Base-by-base conservation (phyloP, 1,140 invertebrate genomes). In the Bursaphelenchus mucronatus region DNA sequence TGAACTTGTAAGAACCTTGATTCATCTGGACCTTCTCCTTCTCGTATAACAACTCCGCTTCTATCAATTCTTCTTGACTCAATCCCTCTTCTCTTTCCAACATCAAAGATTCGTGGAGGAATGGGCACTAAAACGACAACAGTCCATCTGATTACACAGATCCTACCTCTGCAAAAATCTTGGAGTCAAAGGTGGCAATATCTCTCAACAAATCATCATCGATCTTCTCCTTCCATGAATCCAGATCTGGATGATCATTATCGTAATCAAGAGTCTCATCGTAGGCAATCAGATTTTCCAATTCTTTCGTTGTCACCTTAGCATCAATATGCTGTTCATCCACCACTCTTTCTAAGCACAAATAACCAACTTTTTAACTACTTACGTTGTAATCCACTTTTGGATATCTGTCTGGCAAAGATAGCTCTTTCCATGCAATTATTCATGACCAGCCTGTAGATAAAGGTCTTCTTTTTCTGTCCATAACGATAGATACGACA, bases 241-340 rank as follows among this genome's bases (percentile, higher is more conserved):
- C 63, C 30, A 49, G 57, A 15, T 55, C 43, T 10, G 44, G 45
- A 39, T 53, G 45, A 8, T 55, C 55, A 11, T 70, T 44, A 54
- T 80, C 78, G 39, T 69, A 30, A 1, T n/a, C 7, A 43, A 41
- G 30, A 73, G 67, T 68, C 78, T 92, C 91, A 83, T 92, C 89
- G 82, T 94, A 92, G 82, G 90, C 90, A 68, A 94, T 89, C 2
- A 98, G 85, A 69, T 90, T 92, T 44, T 91, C 94, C 11, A 97
- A 90, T 78, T 97, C 93, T 83, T 92, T 94, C 76, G 90, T 88
- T 0, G 90, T 92, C 5, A 97, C 86, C 81, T 95, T 91, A 11
- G 92, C 91, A 78, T 97, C 92, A 0, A 94, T 92, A 83, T 97
- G 94, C 71, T 93, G 89, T 82, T 98, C 94, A 84, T 99, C 95